Conservation (phyloP, 1,140 invertebrate genomes). For the Brevipalpus yothersi region DNA sequence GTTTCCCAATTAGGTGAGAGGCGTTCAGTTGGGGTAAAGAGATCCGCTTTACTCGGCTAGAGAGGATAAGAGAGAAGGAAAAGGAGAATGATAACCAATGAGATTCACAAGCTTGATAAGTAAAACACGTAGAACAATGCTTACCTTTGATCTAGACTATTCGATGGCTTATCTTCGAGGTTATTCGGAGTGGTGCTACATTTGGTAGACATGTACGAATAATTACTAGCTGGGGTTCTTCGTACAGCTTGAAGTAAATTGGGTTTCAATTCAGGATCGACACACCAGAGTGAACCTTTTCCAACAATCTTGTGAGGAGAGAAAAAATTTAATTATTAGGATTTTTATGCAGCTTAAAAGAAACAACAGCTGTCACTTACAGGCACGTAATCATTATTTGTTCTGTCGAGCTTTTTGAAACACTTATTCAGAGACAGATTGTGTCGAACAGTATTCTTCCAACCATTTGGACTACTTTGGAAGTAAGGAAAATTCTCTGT, state of each 20-base stretch:
- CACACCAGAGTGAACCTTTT: slow-evolving; percentile 83
- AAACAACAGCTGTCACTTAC: background rate
- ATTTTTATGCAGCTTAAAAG: background rate
- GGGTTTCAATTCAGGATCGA: slow-evolving; percentile 60
- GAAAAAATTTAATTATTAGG: background rate
- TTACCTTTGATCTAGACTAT: background rate
- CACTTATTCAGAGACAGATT: slow-evolving; percentile 30
- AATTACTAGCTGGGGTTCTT: slow-evolving; percentile 54
- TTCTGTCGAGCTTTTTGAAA: slow-evolving; percentile 28
- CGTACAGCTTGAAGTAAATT: slow-evolving; percentile 58
- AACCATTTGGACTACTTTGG: slow-evolving; percentile 25
- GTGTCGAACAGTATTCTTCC: slow-evolving; percentile 31
- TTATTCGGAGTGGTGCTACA: background rate
- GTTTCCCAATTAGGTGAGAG: background rate
- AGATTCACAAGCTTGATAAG: background rate
- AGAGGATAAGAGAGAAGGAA: background rate
- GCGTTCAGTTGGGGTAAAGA: background rate
- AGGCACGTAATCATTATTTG: slow-evolving; percentile 30
- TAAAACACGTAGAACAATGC: background rate
- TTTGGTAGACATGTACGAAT: slow-evolving; percentile 22
- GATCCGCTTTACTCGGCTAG: too few relatives aligned
- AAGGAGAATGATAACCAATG: background rate
- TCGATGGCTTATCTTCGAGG: background rate
- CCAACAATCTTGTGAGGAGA: slow-evolving; percentile 42
- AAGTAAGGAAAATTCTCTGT: slow-evolving; percentile 33